Percentiles rank a stretch among this genome's conserved stretches.
These are phyloP conservation scores for Gila orcuttii DNA, from an alignment of 2,113 vertebrate genomes.

Conservation along the genomic window DNA sequence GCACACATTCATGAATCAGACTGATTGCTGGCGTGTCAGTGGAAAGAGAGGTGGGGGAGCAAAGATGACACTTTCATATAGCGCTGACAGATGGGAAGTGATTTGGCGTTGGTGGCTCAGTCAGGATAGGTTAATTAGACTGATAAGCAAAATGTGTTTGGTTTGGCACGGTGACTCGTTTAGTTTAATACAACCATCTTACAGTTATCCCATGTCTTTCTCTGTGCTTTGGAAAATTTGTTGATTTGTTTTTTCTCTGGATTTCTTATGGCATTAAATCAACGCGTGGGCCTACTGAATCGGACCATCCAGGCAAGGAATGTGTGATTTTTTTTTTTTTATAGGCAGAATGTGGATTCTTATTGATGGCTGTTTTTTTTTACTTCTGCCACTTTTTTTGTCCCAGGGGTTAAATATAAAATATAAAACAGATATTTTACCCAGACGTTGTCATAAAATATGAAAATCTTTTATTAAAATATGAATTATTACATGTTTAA, in stretches of 20 bases:
- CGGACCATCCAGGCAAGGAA: conserved; percentile 35
- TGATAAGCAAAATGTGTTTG: conserved; percentile 71
- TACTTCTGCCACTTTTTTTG: not conserved
- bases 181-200: conserved; percentile 55
- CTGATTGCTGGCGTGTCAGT: conserved; percentile 70
- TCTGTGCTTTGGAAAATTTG: conserved; percentile 15
- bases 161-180: conserved; percentile 62
- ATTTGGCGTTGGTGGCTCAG: conserved; percentile 68
- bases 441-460: not conserved
- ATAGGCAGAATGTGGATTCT: conserved; percentile 9
- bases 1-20: conserved; percentile 69
- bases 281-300: not conserved
- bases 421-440: not conserved
- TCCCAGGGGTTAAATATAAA: conserved; percentile 1
- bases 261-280: conserved; percentile 7
- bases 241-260: not conserved
- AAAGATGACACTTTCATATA: conserved; percentile 64
- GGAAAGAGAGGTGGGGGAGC: conserved; percentile 62
- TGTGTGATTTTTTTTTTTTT: conserved; percentile 44
- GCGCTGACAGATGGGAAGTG: conserved; percentile 74
- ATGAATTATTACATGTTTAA: not conserved
- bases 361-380: conserved; percentile 1
- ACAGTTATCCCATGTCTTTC: conserved; percentile 53
- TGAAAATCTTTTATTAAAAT: not conserved
- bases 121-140: conserved; percentile 76